These are phyloP conservation scores for Phrynosoma platyrhinos DNA, from an alignment of 2,113 vertebrate species.

Conservation along the genomic window DNA sequence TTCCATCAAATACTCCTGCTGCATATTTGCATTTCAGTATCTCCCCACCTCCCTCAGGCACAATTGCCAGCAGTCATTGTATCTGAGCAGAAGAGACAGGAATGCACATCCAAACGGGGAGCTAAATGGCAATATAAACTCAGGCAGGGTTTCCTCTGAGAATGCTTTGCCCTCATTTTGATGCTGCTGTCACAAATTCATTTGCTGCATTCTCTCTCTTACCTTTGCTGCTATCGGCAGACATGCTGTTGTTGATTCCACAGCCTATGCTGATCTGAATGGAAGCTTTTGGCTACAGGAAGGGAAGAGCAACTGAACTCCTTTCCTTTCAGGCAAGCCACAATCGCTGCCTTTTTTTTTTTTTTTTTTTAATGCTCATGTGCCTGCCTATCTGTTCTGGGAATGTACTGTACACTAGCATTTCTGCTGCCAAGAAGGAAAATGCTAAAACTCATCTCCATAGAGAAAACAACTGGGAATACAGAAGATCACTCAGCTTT, in stretches of 20 bases:
- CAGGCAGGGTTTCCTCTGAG: neutral
- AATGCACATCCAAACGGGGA: neutral
- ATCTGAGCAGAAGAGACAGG: neutral
- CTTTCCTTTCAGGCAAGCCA: neutral
- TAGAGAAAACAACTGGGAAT: neutral
- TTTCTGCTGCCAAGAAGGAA: neutral
- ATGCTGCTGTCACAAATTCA: neutral
- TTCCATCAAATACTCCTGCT: neutral
- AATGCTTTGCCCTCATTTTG: neutral
- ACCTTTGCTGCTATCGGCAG: neutral
- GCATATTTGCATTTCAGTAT: fast-evolving
- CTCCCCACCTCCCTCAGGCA: fast-evolving
- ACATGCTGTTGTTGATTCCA: neutral
- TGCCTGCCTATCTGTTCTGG: neutral
- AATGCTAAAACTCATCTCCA: neutral
- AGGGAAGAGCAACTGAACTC: neutral
- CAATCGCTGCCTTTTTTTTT: neutral
- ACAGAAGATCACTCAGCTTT: neutral
- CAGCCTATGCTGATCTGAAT: slow-evolving; percentile 22
- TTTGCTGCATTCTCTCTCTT: neutral
- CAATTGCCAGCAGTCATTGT: fast-evolving
- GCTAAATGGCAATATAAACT: neutral
- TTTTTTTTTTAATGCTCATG: neutral
- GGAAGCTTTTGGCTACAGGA: fast-evolving
- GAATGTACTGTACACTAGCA: slow-evolving; percentile 8